phyloP scores from a whole-genome alignment of 2,797 vertebrate genomes.

The Macroramphosus scolopax region DNA sequence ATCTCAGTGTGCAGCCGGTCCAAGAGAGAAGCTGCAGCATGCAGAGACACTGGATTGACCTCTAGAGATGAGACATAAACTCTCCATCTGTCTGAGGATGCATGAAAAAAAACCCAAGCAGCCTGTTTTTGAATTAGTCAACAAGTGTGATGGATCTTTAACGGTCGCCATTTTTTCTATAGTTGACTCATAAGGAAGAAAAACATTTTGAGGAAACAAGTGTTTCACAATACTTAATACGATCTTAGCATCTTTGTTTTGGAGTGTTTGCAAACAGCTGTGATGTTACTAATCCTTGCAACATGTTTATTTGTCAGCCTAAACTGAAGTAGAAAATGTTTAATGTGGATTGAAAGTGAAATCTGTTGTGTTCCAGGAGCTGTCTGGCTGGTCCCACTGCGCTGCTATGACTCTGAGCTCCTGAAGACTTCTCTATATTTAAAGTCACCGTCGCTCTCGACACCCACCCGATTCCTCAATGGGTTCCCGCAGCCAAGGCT shows the following conservation, averaged over 20 bases:
- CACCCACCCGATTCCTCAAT: constrained; percentile 69
- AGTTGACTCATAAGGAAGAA: constrained; percentile 8
- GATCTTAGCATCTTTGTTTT: constrained; percentile 7
- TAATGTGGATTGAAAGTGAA: constrained; percentile 31
- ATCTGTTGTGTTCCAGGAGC: constrained; percentile 67
- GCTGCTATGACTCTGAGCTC: constrained; percentile 55
- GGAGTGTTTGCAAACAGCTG: constrained; percentile 23
- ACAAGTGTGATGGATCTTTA: not conserved
- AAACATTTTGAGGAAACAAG: constrained; percentile 15
- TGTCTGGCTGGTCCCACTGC: constrained; percentile 23
- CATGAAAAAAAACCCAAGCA: constrained; percentile 3
- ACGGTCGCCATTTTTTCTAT: not conserved
- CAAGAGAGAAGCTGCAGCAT: constrained; percentile 4
- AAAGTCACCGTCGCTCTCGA: constrained; percentile 6
- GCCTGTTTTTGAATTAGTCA: not conserved
- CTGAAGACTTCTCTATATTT: constrained; percentile 52
- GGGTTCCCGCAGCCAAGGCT: constrained; percentile 93
- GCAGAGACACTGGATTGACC: constrained; percentile 13
- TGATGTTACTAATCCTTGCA: constrained; percentile 32
- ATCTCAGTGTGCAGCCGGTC: constrained; percentile 22
- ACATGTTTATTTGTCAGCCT: constrained; percentile 15
- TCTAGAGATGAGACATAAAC: not conserved
- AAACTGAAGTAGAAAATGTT: constrained; percentile 23
- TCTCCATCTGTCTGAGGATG: not conserved
- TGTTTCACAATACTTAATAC: constrained; percentile 4